Percentiles rank a stretch among this genome's conserved stretches.
Evolutionary conservation across 2,888 invertebrate genomes (phyloP).

Genomic region (Hydraecia micacea): DNA sequence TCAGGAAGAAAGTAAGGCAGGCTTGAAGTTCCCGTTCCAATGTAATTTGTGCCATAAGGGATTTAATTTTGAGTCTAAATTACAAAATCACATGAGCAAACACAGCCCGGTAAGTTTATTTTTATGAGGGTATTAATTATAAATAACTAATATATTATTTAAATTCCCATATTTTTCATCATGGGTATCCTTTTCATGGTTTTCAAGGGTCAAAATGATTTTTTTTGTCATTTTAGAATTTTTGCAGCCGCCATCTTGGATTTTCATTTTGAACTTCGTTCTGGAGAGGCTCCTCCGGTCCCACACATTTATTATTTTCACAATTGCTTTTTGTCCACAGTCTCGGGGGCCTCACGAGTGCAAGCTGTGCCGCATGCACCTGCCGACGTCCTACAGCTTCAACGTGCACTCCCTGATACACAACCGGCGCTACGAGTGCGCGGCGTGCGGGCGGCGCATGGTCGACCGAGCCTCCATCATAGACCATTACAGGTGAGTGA

Average conservation of each 20-base stretch:
- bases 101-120: slow-evolving; percentile 83
- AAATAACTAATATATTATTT: too few species aligned
- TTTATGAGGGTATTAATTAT: too few species aligned
- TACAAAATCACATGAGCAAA: slow-evolving; percentile 86
- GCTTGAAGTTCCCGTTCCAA: slow-evolving; percentile 79
- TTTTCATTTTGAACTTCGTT: too few species aligned
- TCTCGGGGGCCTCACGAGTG: slow-evolving; percentile 82
- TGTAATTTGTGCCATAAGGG: slow-evolving; percentile 84
- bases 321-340: slow-evolving; percentile 64
- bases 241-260: too few species aligned
- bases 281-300: too few species aligned
- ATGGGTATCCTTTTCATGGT: too few species aligned
- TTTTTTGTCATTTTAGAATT: too few species aligned
- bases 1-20: slow-evolving; percentile 80
- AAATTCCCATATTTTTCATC: too few species aligned
- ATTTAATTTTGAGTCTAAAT: slow-evolving; percentile 84
- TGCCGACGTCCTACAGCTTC: slow-evolving; percentile 82
- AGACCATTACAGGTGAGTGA: slow-evolving; percentile 80
- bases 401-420: slow-evolving; percentile 83
- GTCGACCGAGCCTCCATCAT: slow-evolving; percentile 80
- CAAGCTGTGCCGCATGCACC: slow-evolving; percentile 79
- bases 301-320: neutral
- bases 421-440: slow-evolving; percentile 82
- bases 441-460: slow-evolving; percentile 79
- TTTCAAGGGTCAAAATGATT: too few species aligned